phyloP scores from a whole-genome alignment of 2,888 invertebrate species.

The Molorchus minor region DNA sequence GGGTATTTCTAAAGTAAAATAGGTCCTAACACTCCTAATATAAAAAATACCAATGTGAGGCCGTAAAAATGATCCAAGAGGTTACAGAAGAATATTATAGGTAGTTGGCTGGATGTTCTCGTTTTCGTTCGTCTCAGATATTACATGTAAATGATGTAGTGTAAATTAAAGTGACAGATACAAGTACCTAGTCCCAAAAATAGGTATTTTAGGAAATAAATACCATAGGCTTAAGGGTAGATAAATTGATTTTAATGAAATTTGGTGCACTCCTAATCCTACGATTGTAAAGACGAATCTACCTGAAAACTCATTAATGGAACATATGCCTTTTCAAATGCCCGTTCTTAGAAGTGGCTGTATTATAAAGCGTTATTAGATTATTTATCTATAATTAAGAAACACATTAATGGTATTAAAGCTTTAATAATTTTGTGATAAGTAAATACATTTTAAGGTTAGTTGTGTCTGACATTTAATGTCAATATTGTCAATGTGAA shows the following conservation, averaged over 20 bases:
- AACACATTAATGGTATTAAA: slow-evolving; percentile 21
- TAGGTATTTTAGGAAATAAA: slow-evolving; percentile 15
- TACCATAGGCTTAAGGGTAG: slow-evolving; percentile 2
- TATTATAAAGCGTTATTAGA: slow-evolving; percentile 15
- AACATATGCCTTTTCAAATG: slow-evolving; percentile 30
- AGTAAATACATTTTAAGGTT: slow-evolving; percentile 28
- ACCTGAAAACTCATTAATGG: slow-evolving; percentile 4
- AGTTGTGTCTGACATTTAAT: slow-evolving; percentile 16
- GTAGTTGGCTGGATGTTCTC: slow-evolving; percentile 12
- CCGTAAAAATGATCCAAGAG: slow-evolving; percentile 6
- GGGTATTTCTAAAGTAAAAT: background rate
- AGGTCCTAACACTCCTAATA: background rate
- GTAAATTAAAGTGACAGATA: slow-evolving; percentile 18
- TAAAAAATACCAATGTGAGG: background rate
- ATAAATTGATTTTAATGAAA: slow-evolving; percentile 2
- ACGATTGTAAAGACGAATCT: slow-evolving; percentile 4
- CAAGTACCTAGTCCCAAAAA: slow-evolving; percentile 15
- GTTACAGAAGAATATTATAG: slow-evolving; percentile 19
- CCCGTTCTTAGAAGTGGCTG: slow-evolving; percentile 16
- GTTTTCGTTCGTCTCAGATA: slow-evolving; percentile 7
- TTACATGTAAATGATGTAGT: slow-evolving; percentile 11
- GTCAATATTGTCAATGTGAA: slow-evolving; percentile 14
- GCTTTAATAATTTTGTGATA: slow-evolving; percentile 34
- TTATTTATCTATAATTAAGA: slow-evolving; percentile 8
- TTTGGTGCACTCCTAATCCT: slow-evolving; percentile 7